Base-by-base conservation (phyloP, 2,888 invertebrate genomes). In the Leucania comma region DNA sequence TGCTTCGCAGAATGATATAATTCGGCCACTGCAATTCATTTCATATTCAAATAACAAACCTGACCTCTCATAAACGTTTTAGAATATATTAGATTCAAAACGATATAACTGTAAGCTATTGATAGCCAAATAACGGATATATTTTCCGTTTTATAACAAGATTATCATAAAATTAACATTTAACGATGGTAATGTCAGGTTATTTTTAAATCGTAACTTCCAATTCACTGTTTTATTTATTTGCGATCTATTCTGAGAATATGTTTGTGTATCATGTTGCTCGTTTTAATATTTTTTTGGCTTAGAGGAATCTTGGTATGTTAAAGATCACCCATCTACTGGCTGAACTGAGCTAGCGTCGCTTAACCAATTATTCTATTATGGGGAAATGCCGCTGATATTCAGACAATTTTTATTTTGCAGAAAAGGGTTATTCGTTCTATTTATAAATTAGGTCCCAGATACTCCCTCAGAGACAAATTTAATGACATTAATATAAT, bases 71-170 rank as follows among this genome's bases (percentile, higher is more conserved):
- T 54, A 35, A 65, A 65, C 14, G 67, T 67, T 46, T 66, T 17
- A 54, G n/a, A 1, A 42, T 77, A 8, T 29, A 54, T 29, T 48
- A 24, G 58, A 35, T 14, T 48, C 3, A 67, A 58, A 48, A 53
- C 17, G n/a, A 32, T 54, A 3, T 56, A 78, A 75, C 75, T 42
- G 75, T 78, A 35, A 29, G 48, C 38, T 35, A 54, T 71, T 78
- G 32, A 61, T 78, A 59, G 42, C 8, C 17, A 22, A 58, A 58
- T 12, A 70, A 62, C 62, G 62, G 71, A 50, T 42, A 59, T 14
- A 24, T 10, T 14, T 32, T 50, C 12, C 1, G 0, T 50, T 42
- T 42, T 50, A 35, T 50, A n/a, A 0, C 22, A 0, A 42, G 20
- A 48, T 69, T 53, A 69, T 4, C 26, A 54, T 75, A 62, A 62